Evolutionary conservation across 2,888 invertebrate species (phyloP), one percentile per base, ranked within the genome.

Genomic region (Dryococelus australis): DNA sequence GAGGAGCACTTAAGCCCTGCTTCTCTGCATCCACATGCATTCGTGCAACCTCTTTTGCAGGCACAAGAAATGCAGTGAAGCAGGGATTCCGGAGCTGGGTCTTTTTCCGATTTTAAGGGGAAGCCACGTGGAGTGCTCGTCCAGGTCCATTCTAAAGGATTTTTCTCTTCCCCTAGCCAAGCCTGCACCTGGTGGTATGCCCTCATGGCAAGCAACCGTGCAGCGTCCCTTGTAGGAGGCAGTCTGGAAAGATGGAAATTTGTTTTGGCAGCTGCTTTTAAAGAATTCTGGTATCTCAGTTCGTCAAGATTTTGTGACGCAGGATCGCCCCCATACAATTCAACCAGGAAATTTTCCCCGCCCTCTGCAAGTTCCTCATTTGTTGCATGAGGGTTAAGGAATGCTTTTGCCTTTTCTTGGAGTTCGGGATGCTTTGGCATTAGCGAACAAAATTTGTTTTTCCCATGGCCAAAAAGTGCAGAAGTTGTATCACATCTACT

Each of bases 401-500:
- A 79, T 79, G 79, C n/a, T 79, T 79, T 79, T 79, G 79, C 79
- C 79, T 20, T 79, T 20, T 79, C 79, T 79, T 79, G 79, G 79
- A 79, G 79, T 20, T 79, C 9, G 9, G 27, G 79, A 79, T 79
- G 4, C 79, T 79, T 79, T 16, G 20, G 12, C 27, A 26, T 10
- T n/a, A n/a, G n/a, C n/a, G n/a, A n/a, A n/a, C n/a, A n/a, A n/a
- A n/a, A n/a, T n/a, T n/a, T n/a, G n/a, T 79, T 79, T 8, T 79
- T 79, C 0, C n/a, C 79, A 79, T 79, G 0, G n/a, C 6, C 13
- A 0, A 79, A 79, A 20, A 79, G n/a, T 12, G 79, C 27, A 79
- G 79, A 79, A n/a, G n/a, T n/a, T 79, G 79, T 79, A 79, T 79
- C 79, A 79, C 79, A 79, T 20, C 13, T 12, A 20, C 79, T 12